Percentiles rank a stretch among this genome's conserved stretches.
Evolutionary conservation across 2,888 invertebrate genomes (phyloP).

Genomic region (Lissocephala sabroskyi): DNA sequence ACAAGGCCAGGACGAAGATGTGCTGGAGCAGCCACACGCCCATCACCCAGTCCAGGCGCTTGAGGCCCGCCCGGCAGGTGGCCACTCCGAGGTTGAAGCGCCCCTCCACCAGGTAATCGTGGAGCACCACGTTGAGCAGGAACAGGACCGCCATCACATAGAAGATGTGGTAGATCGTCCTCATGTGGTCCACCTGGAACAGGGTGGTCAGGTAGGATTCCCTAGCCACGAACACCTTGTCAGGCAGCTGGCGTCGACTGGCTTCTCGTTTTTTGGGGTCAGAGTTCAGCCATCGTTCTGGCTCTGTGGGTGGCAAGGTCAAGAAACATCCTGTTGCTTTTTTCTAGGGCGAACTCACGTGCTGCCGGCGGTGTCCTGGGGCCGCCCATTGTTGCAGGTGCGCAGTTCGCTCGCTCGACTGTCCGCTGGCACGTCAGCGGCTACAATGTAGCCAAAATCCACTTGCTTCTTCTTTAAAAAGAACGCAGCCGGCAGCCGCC

Average conservation of each 20-base stretch:
- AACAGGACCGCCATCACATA: constrained; percentile 83
- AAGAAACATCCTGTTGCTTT: not conserved
- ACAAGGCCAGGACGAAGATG: constrained; percentile 71
- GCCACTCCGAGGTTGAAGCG: constrained; percentile 73
- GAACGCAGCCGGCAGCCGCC: no score
- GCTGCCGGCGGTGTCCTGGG: not conserved
- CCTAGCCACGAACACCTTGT: constrained; percentile 80
- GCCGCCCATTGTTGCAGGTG: no score
- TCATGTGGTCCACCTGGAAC: constrained; percentile 83
- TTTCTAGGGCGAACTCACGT: not conserved
- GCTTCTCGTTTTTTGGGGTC: constrained; percentile 9
- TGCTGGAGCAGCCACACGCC: constrained; percentile 75
- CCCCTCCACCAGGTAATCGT: constrained; percentile 81
- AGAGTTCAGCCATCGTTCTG: constrained; percentile 12
- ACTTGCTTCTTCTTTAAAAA: not conserved
- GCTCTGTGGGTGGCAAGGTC: constrained; percentile 14
- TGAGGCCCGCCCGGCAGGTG: constrained; percentile 76
- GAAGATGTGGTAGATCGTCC: constrained; percentile 89
- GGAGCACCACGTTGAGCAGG: constrained; percentile 79
- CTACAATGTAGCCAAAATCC: constrained; percentile 29
- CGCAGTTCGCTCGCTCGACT: constrained; percentile 17
- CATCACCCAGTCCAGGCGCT: constrained; percentile 76
- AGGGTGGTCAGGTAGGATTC: constrained; percentile 88
- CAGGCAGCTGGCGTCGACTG: constrained; percentile 71
- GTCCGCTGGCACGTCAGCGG: constrained; percentile 18